Conservation (phyloP, 2,113 vertebrate genomes). For the Cepphus grylle region DNA sequence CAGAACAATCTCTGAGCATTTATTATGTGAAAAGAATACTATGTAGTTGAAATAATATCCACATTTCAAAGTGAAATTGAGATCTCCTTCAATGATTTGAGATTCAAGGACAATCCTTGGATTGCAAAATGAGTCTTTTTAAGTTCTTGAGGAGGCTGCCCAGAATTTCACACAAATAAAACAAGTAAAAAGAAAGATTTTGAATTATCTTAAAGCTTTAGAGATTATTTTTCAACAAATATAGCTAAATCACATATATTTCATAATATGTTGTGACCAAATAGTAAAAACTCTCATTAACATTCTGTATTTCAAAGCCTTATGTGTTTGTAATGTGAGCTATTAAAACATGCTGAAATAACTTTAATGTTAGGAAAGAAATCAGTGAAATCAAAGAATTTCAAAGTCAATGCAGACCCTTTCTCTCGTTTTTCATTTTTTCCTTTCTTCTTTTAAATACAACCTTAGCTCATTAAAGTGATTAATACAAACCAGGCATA, state of each 20-base stretch:
- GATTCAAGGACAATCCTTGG: not conserved
- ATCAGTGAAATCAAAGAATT: not conserved
- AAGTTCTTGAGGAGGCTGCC: not conserved
- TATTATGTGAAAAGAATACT: not conserved
- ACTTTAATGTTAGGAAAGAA: constrained; percentile 11
- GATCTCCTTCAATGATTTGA: not conserved
- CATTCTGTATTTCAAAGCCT: not conserved
- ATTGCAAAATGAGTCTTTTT: constrained; percentile 5
- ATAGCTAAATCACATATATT: not conserved
- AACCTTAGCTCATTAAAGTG: not conserved
- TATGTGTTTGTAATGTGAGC: not conserved
- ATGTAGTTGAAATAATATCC: not conserved
- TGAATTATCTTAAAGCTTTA: not conserved
- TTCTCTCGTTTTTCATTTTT: not conserved
- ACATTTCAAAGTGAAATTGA: not conserved
- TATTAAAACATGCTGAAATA: constrained; percentile 27
- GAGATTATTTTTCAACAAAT: not conserved
- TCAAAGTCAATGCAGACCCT: not conserved
- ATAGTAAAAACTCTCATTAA: not conserved
- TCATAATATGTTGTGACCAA: not conserved
- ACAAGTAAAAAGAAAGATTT: not conserved
- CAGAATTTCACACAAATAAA: not conserved
- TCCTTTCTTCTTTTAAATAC: not conserved
- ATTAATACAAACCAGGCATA: not conserved
- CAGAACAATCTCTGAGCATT: not conserved